phyloP scores from a whole-genome alignment of 1,140 invertebrate species.

The Drosophila elegans region DNA sequence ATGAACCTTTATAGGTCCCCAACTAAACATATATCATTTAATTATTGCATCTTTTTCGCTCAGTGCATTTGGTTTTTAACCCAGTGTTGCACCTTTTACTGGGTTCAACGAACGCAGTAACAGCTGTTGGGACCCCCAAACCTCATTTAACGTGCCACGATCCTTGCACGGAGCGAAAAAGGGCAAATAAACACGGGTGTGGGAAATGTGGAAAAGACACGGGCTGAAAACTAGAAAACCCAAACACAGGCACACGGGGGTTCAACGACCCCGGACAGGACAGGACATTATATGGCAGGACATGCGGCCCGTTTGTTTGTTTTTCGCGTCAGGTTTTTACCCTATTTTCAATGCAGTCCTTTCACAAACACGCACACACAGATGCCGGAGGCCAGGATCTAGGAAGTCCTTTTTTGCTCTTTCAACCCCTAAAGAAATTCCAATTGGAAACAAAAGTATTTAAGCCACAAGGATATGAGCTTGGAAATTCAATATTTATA shows the following conservation, averaged over 20 bases:
- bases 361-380: slow-evolving; percentile 43
- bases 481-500: neutral
- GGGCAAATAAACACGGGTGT: slow-evolving; percentile 4
- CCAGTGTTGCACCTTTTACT: slow-evolving; percentile 7
- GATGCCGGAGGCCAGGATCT: slow-evolving; percentile 37
- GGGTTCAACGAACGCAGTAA: slow-evolving; percentile 47
- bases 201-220: slow-evolving; percentile 23
- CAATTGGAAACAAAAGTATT: slow-evolving; percentile 48
- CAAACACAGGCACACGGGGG: slow-evolving; percentile 9
- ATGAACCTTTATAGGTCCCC: no score
- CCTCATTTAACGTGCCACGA: slow-evolving; percentile 23
- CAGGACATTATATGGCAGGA: slow-evolving; percentile 50
- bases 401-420: slow-evolving; percentile 21
- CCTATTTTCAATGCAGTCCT: slow-evolving; percentile 72
- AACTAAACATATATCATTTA: no score
- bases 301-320: slow-evolving; percentile 69
- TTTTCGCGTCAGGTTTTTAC: slow-evolving; percentile 82
- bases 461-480: neutral
- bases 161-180: slow-evolving; percentile 23
- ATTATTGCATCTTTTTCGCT: neutral
- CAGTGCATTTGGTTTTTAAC: neutral
- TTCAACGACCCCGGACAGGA: slow-evolving; percentile 66
- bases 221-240: slow-evolving; percentile 44
- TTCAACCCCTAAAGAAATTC: slow-evolving; percentile 57
- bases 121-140: slow-evolving; percentile 37